Evolutionary conservation across 2,888 invertebrate species (phyloP), one percentile per base, ranked within the genome.

Genomic region (Autographa pulchrina): DNA sequence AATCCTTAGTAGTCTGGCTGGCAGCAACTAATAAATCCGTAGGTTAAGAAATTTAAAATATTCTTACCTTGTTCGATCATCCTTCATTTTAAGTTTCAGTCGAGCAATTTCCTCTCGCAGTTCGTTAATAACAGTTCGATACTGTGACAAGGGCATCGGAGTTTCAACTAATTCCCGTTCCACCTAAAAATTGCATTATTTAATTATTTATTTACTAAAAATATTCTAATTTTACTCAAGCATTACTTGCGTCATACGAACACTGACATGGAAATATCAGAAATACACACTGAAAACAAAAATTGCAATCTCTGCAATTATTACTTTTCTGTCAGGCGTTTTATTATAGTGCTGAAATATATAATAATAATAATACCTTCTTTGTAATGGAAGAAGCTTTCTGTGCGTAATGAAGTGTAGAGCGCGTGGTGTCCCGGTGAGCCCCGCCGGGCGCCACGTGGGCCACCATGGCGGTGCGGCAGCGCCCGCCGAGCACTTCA

Each of bases 391-490:
- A 98, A 84, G 98, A 98, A 3, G 99, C 99, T 70, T 99, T 96
- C 90, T 99, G 98, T 0, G 99, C 99, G 92, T 99, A 99, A 62
- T 98, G 97, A 38, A 99, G 95, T 0, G 99, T 99, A 88, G 99
- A 99, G 83, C 99, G 97, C 3, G 98, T 98, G 92, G 99, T 99
- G 89, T 99, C 99, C 41, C 98, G 97, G 86, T 98, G 98, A 9
- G 96, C 93, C 18, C 96, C 96, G 48, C 98, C 98, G 0, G 99
- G 98, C 1, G 98, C 98, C 56, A 99, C 98, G 93, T 99, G 99
- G 3, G 99, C 99, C 72, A 99, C 98, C 99, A 99, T 99, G 16
- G 99, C 99, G 0, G 99, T 99, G 85, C 98, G 97, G 89, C 99
- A 99, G 89, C 99, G 98, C 8, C 99, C 99, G 82, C 98, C 98